phyloP scores from a whole-genome alignment of 2,888 invertebrate genomes.

The Parnassius glacialis region DNA sequence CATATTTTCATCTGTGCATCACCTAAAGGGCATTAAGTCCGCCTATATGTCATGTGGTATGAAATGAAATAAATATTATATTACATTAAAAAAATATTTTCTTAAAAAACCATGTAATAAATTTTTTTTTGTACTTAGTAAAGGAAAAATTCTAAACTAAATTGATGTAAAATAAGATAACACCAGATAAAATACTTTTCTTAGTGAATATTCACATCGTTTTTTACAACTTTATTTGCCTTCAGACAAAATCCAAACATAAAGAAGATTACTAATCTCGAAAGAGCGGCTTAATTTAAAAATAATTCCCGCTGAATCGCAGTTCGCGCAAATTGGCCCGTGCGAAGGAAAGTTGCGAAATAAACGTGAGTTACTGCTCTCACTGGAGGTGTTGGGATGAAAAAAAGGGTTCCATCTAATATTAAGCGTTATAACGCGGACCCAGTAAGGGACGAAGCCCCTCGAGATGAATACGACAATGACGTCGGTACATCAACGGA shows the following conservation, averaged over 20 bases:
- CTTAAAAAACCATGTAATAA: too few relatives aligned
- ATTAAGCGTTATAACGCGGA: slow-evolving; percentile 16
- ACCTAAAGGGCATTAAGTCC: too few relatives aligned
- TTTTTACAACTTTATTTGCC: neutral
- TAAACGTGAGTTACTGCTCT: slow-evolving; percentile 19
- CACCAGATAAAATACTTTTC: too few relatives aligned
- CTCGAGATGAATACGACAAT: slow-evolving; percentile 20
- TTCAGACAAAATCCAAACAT: slow-evolving; percentile 4
- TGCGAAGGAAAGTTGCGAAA: slow-evolving; percentile 17
- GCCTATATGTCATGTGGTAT: too few relatives aligned
- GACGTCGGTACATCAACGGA: slow-evolving; percentile 29
- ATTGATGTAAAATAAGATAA: too few relatives aligned
- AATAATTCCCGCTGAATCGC: slow-evolving; percentile 15
- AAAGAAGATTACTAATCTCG: slow-evolving; percentile 11
- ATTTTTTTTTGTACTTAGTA: too few relatives aligned
- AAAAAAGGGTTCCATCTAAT: slow-evolving; percentile 25
- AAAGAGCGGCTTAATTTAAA: slow-evolving; percentile 17
- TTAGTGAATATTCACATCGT: too few relatives aligned
- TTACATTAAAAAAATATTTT: too few relatives aligned
- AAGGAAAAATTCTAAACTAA: too few relatives aligned
- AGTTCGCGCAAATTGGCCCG: slow-evolving; percentile 17
- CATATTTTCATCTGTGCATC: too few relatives aligned
- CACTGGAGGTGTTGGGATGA: slow-evolving; percentile 24
- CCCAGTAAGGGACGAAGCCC: neutral
- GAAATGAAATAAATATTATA: too few relatives aligned